Evolutionary conservation across 2,797 vertebrate genomes (phyloP), one percentile per base, ranked within the genome.

Genomic region (Coendou prehensilis): DNA sequence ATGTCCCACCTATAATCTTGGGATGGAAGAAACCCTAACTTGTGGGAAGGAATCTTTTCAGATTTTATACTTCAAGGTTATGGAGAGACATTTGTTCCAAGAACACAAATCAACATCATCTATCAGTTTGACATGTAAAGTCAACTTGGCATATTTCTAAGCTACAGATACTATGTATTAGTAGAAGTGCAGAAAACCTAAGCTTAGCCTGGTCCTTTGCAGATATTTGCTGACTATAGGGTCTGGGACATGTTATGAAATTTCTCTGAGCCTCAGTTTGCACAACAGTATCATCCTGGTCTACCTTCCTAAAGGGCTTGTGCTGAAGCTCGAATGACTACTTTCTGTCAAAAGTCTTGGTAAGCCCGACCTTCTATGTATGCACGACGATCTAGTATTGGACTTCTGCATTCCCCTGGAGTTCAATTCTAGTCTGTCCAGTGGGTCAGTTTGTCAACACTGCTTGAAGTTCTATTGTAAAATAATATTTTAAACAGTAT

Each of bases 401-500:
- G 15, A 23, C 18, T 47, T 37, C 33, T 52, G 0, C 20, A 2
- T 45, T 23, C 9, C 23, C 37, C 11, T 78, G 37, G 22, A 45
- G 15, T 45, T 10, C 22, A 23, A 26, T 11, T 84, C 83, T 52
- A 20, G 17, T 56, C 67, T 11, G 0, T 28, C 2, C 23, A 22
- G 23, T 86, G 14, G 23, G 28, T 30, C 30, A 82, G 23, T 0
- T 22, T 23, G 11, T 63, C 47, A 45, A 1, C 5, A 52, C 33
- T 76, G 56, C 80, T 69, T 14, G 71, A 91, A 73, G 90, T 54
- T 90, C 15, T 17, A 56, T 97, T 69, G 71, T 13, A 96, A 95
- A 87, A 95, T 2, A 2, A 2, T 81, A 86, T 83, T 94, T 97
- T 94, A 94, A 95, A 75, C 8, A 97, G 56, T 91, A 45, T 96